A percentile compares a stretch with the other conserved stretches of the same genome.
Conservation (phyloP, 2,113 vertebrate species). For the Callithrix jacchus region DNA sequence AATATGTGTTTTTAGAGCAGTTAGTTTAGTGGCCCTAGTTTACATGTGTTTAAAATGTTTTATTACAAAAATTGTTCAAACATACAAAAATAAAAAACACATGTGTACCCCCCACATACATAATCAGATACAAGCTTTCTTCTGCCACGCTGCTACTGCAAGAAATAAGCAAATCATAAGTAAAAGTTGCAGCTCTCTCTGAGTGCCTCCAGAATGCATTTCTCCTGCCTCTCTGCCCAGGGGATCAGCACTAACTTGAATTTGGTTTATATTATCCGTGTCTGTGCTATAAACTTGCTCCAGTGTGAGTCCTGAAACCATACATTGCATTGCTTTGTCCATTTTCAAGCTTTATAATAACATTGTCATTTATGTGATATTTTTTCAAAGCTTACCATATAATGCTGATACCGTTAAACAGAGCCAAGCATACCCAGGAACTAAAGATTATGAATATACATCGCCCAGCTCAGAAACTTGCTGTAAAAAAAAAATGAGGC, state of each 20-base stretch:
- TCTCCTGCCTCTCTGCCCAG: background rate
- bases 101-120: rapidly evolving
- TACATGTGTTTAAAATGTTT: background rate
- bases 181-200: rapidly evolving
- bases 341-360: background rate
- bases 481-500: background rate
- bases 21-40: background rate
- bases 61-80: background rate
- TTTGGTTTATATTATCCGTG: rapidly evolving
- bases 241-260: rapidly evolving
- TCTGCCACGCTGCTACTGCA: rapidly evolving
- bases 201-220: rapidly evolving
- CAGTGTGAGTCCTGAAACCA: rapidly evolving
- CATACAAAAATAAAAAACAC: background rate
- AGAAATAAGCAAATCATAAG: rapidly evolving
- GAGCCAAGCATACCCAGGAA: background rate
- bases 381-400: background rate
- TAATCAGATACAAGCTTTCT: rapidly evolving
- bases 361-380: rapidly evolving
- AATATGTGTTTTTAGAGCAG: rapidly evolving
- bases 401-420: rapidly evolving
- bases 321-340: rapidly evolving
- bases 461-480: background rate
- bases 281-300: rapidly evolving
- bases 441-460: rapidly evolving